Percentiles rank a stretch among this genome's conserved stretches.
Conservation (phyloP, 2,888 invertebrate genomes). For the Rotaria sp. region DNA sequence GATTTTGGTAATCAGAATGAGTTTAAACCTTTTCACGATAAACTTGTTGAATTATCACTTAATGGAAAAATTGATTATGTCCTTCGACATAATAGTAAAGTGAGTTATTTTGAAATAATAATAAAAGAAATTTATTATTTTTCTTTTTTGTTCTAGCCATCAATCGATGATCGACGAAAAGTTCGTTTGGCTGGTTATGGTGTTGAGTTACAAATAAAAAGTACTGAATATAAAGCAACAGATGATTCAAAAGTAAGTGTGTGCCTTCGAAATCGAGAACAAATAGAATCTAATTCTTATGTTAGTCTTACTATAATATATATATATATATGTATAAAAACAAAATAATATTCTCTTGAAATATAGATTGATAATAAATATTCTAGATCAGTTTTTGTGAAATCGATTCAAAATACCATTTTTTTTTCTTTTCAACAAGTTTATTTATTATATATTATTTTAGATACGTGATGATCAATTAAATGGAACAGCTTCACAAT, state of each 20-base stretch:
- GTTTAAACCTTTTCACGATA: constrained; percentile 34
- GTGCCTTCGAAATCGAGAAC: constrained; percentile 32
- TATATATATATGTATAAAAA: too few species aligned
- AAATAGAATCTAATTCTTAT: too few species aligned
- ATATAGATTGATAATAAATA: too few species aligned
- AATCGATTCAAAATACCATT: too few species aligned
- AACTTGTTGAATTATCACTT: constrained; percentile 23
- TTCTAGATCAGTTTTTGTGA: too few species aligned
- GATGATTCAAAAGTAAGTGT: constrained; percentile 67
- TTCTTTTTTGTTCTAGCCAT: background rate
- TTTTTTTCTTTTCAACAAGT: too few species aligned
- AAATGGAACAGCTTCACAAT: constrained; percentile 39
- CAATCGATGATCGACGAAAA: background rate
- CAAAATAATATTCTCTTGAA: too few species aligned
- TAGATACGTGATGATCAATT: constrained; percentile 24
- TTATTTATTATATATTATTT: background rate
- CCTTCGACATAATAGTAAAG: constrained; percentile 31
- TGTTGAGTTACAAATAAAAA: constrained; percentile 93
- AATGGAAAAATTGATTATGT: constrained; percentile 35
- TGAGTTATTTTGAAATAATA: background rate
- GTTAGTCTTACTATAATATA: too few species aligned
- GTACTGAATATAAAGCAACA: constrained; percentile 96
- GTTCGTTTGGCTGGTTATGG: constrained; percentile 84
- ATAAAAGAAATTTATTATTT: background rate
- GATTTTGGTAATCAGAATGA: constrained; percentile 68